phyloP scores from a whole-genome alignment of 2,797 vertebrate genomes.

The Silurus lanzhouensis region DNA sequence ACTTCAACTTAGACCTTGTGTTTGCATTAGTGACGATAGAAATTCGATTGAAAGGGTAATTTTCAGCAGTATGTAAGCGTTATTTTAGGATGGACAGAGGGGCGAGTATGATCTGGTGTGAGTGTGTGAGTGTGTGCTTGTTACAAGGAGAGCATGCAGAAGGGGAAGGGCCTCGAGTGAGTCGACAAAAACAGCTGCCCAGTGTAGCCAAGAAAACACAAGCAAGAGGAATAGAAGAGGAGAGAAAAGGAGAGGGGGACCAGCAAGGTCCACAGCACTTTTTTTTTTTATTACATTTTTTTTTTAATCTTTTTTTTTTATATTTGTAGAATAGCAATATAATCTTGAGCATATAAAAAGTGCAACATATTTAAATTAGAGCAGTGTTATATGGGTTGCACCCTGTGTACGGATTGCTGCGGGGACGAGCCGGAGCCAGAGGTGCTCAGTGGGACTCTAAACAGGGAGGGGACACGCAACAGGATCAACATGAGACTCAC shows the following conservation, averaged over 20 bases:
- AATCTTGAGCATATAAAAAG: neutral
- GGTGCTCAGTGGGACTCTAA: conserved; percentile 67
- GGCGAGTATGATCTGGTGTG: conserved; percentile 45
- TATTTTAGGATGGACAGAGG: conserved; percentile 31
- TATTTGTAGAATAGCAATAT: neutral
- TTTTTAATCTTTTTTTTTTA: neutral
- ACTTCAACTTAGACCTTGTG: conserved; percentile 25
- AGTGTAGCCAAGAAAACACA: conserved; percentile 60
- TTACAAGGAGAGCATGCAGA: conserved; percentile 71
- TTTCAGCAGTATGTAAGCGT: conserved; percentile 32
- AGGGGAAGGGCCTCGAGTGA: conserved; percentile 74
- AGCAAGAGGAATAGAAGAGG: conserved; percentile 34
- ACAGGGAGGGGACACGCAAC: conserved; percentile 69
- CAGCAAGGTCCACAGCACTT: conserved; percentile 55
- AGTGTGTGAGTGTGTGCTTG: conserved; percentile 36
- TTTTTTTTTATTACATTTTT: neutral
- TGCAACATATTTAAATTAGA: neutral
- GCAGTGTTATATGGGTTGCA: conserved; percentile 75
- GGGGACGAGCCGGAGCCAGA: conserved; percentile 71
- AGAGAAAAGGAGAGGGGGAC: conserved; percentile 31
- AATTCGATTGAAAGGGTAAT: conserved; percentile 38
- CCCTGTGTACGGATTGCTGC: conserved; percentile 75
- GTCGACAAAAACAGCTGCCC: conserved; percentile 83
- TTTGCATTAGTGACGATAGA: conserved; percentile 33
- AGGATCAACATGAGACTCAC: conserved; percentile 75